Evolutionary conservation across 1,140 invertebrate species (phyloP), one percentile per base, ranked within the genome.

Genomic region (Drosophila orena): DNA sequence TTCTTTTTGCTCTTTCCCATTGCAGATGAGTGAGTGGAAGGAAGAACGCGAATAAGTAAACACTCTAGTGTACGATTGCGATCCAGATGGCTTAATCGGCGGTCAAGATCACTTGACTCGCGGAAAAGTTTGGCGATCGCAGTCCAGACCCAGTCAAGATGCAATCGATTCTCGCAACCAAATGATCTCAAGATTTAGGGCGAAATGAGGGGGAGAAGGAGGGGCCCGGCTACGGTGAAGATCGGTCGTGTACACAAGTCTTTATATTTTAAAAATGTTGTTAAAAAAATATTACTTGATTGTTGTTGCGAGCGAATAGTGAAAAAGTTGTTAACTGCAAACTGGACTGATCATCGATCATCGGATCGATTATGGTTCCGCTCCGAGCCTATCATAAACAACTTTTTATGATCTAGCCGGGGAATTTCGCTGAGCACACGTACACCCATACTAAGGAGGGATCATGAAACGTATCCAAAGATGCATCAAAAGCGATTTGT

Each of bases 391-490:
- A 81, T 81, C 78, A 86, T 88, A 81, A 86, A 85, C 83, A 88
- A 75, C 80, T 73, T 78, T 84, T 79, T 69, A 84, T 77, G 77
- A 85, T 66, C 54, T 37, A 60, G 50, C 46, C 17, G 47, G 30
- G 15, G 40, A 69, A 30, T 22, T 24, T 1, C 15, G 49, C 61
- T 8, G 43, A 52, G 66, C 64, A 60, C 42, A 66, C 30, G 30
- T 47, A 62, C 24, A 85, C 47, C 59, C 64, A 58, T 44, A 68
- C 47, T 52, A 50, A 61, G 54, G 44, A 52, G 54, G 64, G 72
- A 78, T 66, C 77, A 78, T 79, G 85, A 85, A 90, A 90, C 88
- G 86, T 83, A 88, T 90, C 86, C 86, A 90, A 90, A 90, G 86
- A 90, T 90, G 88, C 86, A 90, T 79, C 86, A 79, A 89, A 81